Conservation (phyloP, 2,797 vertebrate species). For the Pachyuromys duprasi region DNA sequence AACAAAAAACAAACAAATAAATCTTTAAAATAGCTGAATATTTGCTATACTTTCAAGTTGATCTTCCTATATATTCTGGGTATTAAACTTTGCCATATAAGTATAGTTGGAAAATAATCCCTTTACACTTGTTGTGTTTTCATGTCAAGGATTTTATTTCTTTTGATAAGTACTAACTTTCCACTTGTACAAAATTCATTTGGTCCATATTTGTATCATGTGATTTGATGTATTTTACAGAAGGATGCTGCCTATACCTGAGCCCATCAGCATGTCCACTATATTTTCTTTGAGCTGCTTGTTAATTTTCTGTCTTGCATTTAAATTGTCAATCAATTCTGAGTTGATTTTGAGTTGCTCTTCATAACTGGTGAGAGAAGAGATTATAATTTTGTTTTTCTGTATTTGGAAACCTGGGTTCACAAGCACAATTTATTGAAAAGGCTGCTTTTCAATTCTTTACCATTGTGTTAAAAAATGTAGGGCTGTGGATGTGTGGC, state of each 20-base stretch:
- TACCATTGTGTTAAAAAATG: no score
- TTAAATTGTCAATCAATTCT: background rate
- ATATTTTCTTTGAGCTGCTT: background rate
- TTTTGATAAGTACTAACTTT: background rate
- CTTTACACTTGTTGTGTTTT: background rate
- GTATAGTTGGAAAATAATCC: background rate
- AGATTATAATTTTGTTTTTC: background rate
- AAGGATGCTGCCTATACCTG: background rate
- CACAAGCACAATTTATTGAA: background rate
- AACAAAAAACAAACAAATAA: background rate
- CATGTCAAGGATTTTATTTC: background rate
- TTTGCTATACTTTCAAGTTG: background rate
- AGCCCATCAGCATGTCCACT: background rate
- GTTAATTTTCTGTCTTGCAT: background rate
- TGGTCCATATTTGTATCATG: background rate
- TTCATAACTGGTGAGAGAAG: background rate
- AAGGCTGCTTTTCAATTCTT: background rate
- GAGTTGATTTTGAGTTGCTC: background rate
- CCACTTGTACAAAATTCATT: background rate
- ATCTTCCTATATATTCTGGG: background rate
- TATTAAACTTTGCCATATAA: background rate
- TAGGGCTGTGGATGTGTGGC: background rate
- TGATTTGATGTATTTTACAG: background rate
- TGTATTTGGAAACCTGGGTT: background rate
- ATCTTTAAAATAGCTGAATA: background rate